Percentiles rank a stretch among this genome's conserved stretches.
Evolutionary conservation across 2,888 invertebrate genomes (phyloP).

Genomic region (Rapana venosa): DNA sequence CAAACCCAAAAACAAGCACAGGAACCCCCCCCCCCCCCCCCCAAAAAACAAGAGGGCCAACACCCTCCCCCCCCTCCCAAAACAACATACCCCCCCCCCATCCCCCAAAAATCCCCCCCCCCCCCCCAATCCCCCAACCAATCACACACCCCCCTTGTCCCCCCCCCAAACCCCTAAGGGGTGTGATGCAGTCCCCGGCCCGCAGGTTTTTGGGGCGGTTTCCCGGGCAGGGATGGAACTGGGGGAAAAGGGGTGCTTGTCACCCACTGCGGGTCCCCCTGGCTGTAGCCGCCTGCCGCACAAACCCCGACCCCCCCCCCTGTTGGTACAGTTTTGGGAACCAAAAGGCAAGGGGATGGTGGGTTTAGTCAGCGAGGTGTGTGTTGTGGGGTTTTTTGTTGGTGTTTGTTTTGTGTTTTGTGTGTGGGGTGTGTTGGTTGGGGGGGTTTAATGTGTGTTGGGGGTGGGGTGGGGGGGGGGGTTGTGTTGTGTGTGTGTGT

Average conservation of each 20-base stretch:
- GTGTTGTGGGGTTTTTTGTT: too few relatives aligned
- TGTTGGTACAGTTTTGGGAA: constrained; percentile 55
- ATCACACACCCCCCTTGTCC: too few relatives aligned
- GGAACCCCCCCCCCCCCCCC: background rate
- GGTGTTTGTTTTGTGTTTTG: too few relatives aligned
- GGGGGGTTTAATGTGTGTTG: too few relatives aligned
- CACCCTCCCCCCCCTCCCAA: too few relatives aligned
- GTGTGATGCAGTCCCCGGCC: constrained; percentile 74
- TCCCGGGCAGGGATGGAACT: constrained; percentile 64
- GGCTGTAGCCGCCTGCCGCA: constrained; percentile 62
- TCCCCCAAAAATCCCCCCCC: background rate
- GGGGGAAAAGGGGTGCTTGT: constrained; percentile 63
- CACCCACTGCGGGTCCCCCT: constrained; percentile 69
- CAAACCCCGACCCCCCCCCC: constrained; percentile 62
- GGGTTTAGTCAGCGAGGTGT: too few relatives aligned
- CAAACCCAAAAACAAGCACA: background rate
- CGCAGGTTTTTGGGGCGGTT: constrained; percentile 60
- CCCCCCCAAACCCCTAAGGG: constrained; percentile 64
- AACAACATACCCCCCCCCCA: too few relatives aligned
- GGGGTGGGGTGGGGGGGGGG: too few relatives aligned
- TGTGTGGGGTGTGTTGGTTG: too few relatives aligned
- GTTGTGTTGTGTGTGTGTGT: background rate
- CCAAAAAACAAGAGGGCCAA: too few relatives aligned
- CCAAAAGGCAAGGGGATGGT: too few relatives aligned
- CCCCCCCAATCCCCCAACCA: background rate